Conservation (phyloP, 2,113 vertebrate genomes). For the human (Homo sapiens) region GRCh38 chr9:35700001-35700500, state of each 20-base stretch:
- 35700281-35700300: slow-evolving; percentile 98
- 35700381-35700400: neutral
- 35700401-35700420: neutral
- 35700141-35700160: neutral
- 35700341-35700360: slow-evolving; percentile 93
- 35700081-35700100: slow-evolving; percentile 78
- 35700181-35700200: slow-evolving; percentile 93
- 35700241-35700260: slow-evolving; percentile 97
- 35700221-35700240: slow-evolving; percentile 95
- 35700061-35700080: slow-evolving; percentile 96
- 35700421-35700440: neutral
- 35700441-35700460: neutral
- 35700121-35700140: neutral
- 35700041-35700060: slow-evolving; percentile 91
- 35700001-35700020: slow-evolving; percentile 95
- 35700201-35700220: slow-evolving; percentile 98
- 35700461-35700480: neutral
- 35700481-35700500: neutral
- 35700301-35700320: slow-evolving; percentile 98
- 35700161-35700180: neutral
- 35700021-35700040: slow-evolving; percentile 93
- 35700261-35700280: slow-evolving; percentile 97
- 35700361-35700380: slow-evolving; percentile 93
- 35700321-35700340: slow-evolving; percentile 98
- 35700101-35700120: neutral